These are phyloP conservation scores for Gymnothorax reevesii DNA, from an alignment of 2,797 vertebrate genomes.

Conservation along the genomic window DNA sequence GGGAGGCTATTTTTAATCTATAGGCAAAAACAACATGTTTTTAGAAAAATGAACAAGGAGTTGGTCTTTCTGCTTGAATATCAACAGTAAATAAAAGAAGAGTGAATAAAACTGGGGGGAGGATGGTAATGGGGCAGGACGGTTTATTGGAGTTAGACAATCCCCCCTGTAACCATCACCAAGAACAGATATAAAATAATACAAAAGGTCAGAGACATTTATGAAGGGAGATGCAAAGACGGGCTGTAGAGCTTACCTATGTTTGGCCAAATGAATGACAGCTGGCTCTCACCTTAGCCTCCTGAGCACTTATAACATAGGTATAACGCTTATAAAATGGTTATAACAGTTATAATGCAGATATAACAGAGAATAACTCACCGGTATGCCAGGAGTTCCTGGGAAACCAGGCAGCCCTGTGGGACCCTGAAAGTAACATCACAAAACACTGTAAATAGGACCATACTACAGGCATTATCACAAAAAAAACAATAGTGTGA, in stretches of 20 bases:
- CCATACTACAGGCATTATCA: neutral
- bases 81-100: neutral
- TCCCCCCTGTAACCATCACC: no score
- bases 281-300: neutral
- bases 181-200: no score
- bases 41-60: neutral
- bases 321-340: no score
- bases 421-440: slow-evolving; percentile 76
- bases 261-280: neutral
- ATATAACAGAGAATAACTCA: slow-evolving; percentile 66
- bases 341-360: no score
- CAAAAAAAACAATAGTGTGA: neutral
- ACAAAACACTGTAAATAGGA: neutral
- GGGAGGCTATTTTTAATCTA: no score
- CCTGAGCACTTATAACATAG: neutral
- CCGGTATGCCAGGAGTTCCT: slow-evolving; percentile 93
- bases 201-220: no score
- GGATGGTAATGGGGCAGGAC: neutral
- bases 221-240: neutral
- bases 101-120: neutral
- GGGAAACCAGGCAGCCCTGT: slow-evolving; percentile 93
- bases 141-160: no score
- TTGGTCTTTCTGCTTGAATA: neutral
- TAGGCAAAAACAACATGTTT: no score
- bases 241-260: neutral